Percentiles rank a stretch among this genome's conserved stretches.
Evolutionary conservation across 2,888 invertebrate species (phyloP).

Genomic region (Scaptomyza tumidula): DNA sequence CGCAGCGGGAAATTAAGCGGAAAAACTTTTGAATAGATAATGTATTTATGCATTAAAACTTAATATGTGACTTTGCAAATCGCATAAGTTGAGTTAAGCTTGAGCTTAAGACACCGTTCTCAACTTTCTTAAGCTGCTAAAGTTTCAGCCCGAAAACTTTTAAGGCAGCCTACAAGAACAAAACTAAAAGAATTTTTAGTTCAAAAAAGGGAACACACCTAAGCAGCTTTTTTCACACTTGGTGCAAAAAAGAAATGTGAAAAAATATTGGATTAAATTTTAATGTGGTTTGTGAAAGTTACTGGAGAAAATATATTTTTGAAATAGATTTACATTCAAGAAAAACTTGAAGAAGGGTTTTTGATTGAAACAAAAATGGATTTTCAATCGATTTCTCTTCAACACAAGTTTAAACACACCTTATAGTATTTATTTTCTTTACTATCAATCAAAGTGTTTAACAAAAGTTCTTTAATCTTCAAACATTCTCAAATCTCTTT

Average conservation of each 20-base stretch:
- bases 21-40: conserved; percentile 9
- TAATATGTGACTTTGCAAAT: neutral
- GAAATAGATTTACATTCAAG: too few relatives aligned
- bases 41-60: conserved; percentile 1
- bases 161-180: neutral
- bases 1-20: conserved; percentile 6
- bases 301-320: too few relatives aligned
- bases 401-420: too few relatives aligned
- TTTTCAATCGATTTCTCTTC: too few relatives aligned
- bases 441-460: too few relatives aligned
- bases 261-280: neutral
- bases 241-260: too few relatives aligned
- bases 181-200: neutral
- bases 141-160: conserved; percentile 1
- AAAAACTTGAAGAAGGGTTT: too few relatives aligned
- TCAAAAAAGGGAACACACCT: neutral
- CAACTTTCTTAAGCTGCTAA: neutral
- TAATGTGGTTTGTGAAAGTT: neutral
- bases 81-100: neutral
- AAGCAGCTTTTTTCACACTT: neutral
- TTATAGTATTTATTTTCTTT: too few relatives aligned
- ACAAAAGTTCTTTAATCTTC: too few relatives aligned
- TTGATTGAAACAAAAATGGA: too few relatives aligned
- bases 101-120: neutral
- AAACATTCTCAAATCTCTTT: too few relatives aligned